Evolutionary conservation across 2,113 vertebrate genomes (phyloP).

Genomic region (Myotis brandtii): DNA sequence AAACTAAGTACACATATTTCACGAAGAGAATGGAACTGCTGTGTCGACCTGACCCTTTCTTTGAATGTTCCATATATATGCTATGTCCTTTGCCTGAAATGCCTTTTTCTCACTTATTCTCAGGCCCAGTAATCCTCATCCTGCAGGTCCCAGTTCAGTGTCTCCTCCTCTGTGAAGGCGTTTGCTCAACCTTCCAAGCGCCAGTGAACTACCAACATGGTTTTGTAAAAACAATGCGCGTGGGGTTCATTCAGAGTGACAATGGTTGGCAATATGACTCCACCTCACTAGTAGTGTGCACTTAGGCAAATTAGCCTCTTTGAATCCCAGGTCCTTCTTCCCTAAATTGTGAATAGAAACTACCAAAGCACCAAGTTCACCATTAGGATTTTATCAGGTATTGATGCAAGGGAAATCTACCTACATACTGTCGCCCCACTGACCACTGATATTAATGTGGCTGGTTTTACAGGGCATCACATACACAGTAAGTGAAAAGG

Average conservation of each 20-base stretch:
- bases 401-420: neutral
- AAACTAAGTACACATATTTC: neutral
- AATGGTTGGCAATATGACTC: neutral
- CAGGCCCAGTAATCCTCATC: neutral
- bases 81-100: neutral
- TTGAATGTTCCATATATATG: neutral
- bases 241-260: neutral
- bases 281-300: neutral
- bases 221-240: neutral
- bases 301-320: neutral
- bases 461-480: neutral
- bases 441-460: neutral
- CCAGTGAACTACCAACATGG: neutral
- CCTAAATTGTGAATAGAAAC: neutral
- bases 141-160: neutral
- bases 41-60: neutral
- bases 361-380: neutral
- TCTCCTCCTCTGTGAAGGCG: neutral
- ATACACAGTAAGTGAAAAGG: neutral
- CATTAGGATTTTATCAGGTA: neutral
- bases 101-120: neutral
- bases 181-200: neutral
- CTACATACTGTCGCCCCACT: neutral
- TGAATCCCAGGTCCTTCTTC: neutral
- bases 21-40: neutral